phyloP scores from a whole-genome alignment of 2,797 vertebrate genomes.

The Pseudochaenichthys georgianus region DNA sequence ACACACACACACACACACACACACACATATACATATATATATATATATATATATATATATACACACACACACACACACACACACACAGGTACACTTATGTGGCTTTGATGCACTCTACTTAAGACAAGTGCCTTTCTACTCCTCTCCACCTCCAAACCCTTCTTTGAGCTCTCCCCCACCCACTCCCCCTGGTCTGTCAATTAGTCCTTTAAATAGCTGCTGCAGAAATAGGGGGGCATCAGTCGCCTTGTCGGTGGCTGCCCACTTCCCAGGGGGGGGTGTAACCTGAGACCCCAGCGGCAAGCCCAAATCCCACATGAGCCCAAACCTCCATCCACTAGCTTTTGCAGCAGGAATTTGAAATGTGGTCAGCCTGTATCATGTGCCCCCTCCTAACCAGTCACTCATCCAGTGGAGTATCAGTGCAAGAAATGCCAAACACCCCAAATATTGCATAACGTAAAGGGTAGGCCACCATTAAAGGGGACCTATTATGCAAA shows the following conservation, averaged over 20 bases:
- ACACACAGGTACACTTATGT: conserved; percentile 2
- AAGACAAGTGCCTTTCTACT: neutral
- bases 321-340: conserved; percentile 6
- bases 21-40: no score
- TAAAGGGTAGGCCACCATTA: neutral
- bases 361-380: neutral
- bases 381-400: neutral
- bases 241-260: conserved; percentile 67
- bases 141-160: conserved; percentile 12
- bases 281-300: conserved; percentile 71
- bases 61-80: conserved; percentile 11
- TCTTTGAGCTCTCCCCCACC: conserved; percentile 7
- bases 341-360: conserved; percentile 8
- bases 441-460: neutral
- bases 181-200: conserved; percentile 61
- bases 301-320: conserved; percentile 13
- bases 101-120: neutral
- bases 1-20: conserved; percentile 10
- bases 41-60: no score
- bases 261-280: conserved; percentile 37
- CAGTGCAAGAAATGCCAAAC: neutral
- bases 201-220: conserved; percentile 83
- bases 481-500: no score
- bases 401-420: neutral
- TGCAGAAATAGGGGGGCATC: conserved; percentile 84